Conservation (phyloP, 2,888 invertebrate species). For the Pharmacophagus antenor region DNA sequence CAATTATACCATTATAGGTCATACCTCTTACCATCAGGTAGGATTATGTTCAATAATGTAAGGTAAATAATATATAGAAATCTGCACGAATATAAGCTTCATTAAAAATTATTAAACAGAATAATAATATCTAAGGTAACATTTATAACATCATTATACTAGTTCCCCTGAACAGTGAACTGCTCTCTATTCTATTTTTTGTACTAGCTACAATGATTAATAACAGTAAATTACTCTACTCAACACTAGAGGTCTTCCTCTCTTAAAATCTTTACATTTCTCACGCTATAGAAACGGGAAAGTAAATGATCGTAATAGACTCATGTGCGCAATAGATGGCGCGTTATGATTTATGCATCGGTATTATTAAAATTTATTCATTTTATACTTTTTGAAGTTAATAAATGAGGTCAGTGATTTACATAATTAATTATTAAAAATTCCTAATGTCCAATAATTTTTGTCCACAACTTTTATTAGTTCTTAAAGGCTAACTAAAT, state of each 20-base stretch:
- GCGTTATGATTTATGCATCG: neutral
- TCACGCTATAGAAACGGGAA: neutral
- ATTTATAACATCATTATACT: no score
- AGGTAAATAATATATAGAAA: no score
- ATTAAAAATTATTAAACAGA: no score
- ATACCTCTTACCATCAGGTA: no score
- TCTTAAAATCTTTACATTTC: no score
- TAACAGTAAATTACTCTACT: neutral
- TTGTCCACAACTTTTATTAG: neutral
- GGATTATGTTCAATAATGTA: no score
- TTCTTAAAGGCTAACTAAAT: constrained; percentile 7
- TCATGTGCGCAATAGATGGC: neutral
- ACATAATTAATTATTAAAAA: neutral
- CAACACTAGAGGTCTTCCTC: constrained; percentile 2
- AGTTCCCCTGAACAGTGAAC: no score
- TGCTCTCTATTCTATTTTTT: neutral
- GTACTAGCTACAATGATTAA: neutral
- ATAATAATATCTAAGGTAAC: no score
- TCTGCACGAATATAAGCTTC: no score
- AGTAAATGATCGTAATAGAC: neutral
- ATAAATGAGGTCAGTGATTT: neutral
- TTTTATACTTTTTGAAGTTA: neutral
- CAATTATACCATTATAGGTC: no score
- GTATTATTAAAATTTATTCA: neutral
- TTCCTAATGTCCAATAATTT: neutral